Base-by-base conservation (phyloP, 2,888 invertebrate genomes). In the Thereva nobilitata region DNA sequence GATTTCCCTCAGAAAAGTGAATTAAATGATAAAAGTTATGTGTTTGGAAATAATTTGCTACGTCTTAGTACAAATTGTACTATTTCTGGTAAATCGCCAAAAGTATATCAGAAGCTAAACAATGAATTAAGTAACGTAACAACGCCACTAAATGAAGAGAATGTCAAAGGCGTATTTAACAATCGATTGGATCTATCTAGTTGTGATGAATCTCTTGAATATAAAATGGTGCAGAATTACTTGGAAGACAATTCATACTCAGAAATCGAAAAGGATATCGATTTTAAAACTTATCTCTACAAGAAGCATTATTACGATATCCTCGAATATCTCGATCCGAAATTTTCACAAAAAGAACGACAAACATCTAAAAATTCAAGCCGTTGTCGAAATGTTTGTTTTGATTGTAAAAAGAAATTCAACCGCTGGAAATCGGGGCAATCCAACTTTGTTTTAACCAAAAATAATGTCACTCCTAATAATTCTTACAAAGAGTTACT, bases 181-280 rank as follows among this genome's bases (percentile, higher is more conserved):
- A 75, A 76, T 63, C 72, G 79, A 0, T 75, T 77, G n/a, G 78
- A 79, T 40, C 71, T 77, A 1, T 77, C 79, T 0, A 78, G 77
- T 66, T 78, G 77, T 64, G 77, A 80, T 71, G 80, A 79, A 68
- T 78, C 79, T 0, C 55, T 78, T n/a, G 80, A 80, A 67, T 78
- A 77, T 72, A 76, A 77, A 10, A 70, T 80, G 61, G 74, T 80
- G 34, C 78, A 79, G 67, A 78, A 80, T 63, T 80, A 80, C 64
- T 72, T 80, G 41, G 80, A 80, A 66, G 77, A 77, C n/a, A 79
- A 79, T 71, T 78, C 79, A 1, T 80, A 79, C 67, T 78, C 80
- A 1, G 80, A 80, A 44, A 80, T 80, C 54, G 78, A 79, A 55
- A 79, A 79, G 68, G 80, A 80, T 68, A 73, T 71, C 0, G 77